Evolutionary conservation across 1,140 invertebrate genomes (phyloP), one percentile per base, ranked within the genome.

Genomic region (Nasonia vitripennis): DNA sequence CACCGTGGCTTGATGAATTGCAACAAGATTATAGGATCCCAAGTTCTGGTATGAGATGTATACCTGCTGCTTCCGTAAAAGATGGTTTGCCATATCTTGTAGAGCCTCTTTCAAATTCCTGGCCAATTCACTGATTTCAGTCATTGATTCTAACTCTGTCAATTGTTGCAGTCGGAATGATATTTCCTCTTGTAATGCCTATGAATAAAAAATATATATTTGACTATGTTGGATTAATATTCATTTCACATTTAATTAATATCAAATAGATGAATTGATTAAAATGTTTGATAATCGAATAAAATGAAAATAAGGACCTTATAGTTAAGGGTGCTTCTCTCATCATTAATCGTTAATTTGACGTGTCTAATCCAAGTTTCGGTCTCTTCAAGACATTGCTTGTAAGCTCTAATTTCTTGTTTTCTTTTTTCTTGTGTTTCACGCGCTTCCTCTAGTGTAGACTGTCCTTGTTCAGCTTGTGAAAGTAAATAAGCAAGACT

Each of bases 391-490:
- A 96, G 92, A 88, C 96, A 93, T 77, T 91, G 89, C 90, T 95
- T 95, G 87, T 96, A 96, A 67, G 93, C 87, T 31, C 93, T 88
- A 12, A 96, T 91, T 89, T 96, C 94, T 86, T 94, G 88, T 45
- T 94, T 91, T n/a, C 94, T 94, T 87, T 93, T 94, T 85, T 94
- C 92, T 87, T 95, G 94, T 0, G 91, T 91, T 79, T 92, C 92
- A 87, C 94, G 94, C 51, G 95, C 95, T 84, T 92, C 92, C 92
- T 95, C 93, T 80, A 96, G 92, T 80, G 94, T 92, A 79, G 91
- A 89, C 20, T 94, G 92, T 45, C 95, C 95, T 87, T 95, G 94
- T 85, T 95, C 94, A 0, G 95, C 95, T 89, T 96, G 95, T 0
- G 92, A 92, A 73, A 95, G 89, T 34, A 96, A 91, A 41, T 93